These are phyloP conservation scores for Leuciscus idus DNA, from an alignment of 2,113 vertebrate genomes.

Conservation along the genomic window DNA sequence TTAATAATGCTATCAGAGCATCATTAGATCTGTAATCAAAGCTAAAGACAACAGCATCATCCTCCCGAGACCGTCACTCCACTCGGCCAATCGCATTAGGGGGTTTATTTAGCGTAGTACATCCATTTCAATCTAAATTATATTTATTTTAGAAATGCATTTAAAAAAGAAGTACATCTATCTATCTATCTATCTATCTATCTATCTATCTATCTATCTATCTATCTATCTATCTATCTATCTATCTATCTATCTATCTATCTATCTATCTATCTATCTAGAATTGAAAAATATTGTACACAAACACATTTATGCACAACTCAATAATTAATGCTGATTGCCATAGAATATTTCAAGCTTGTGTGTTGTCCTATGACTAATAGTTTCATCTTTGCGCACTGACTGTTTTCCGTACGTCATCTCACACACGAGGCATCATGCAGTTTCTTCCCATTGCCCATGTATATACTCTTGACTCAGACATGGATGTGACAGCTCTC, in stretches of 20 bases:
- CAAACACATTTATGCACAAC: constrained; percentile 1
- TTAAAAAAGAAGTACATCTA: not conserved
- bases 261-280: not conserved
- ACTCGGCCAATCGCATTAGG: constrained; percentile 68
- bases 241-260: not conserved
- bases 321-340: not conserved
- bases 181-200: not conserved
- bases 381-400: constrained; percentile 2
- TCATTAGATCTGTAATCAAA: constrained; percentile 66
- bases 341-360: not conserved
- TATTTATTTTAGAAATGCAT: not conserved
- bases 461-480: not conserved
- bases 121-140: not conserved
- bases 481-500: not conserved
- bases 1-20: constrained; percentile 66
- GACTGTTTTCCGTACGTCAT: not conserved
- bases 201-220: not conserved
- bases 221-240: not conserved
- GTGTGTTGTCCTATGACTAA: not conserved
- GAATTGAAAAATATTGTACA: not conserved
- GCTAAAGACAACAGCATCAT: constrained; percentile 60
- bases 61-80: constrained; percentile 54
- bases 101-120: not conserved
- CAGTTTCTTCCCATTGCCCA: not conserved
- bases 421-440: not conserved